These are phyloP conservation scores for Hoplodrina blanda DNA, from an alignment of 2,888 invertebrate genomes.

Conservation along the genomic window DNA sequence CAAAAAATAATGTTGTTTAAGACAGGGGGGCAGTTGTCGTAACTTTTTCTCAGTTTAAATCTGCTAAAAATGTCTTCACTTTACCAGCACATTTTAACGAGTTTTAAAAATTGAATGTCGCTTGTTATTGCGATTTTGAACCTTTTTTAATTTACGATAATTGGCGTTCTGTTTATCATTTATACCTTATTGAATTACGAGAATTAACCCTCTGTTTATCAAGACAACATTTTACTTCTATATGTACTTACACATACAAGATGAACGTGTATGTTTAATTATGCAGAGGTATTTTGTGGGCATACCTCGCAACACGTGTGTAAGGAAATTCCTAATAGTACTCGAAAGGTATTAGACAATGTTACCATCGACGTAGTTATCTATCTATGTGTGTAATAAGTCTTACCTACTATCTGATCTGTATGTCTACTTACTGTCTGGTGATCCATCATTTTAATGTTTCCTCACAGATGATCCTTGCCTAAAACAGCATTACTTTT, in stretches of 20 bases:
- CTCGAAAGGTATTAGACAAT: neutral
- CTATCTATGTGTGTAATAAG: neutral
- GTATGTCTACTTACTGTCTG: neutral
- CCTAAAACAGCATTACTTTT: neutral
- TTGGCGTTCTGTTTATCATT: too few species aligned
- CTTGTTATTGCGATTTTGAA: too few species aligned
- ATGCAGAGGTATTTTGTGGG: slow-evolving; percentile 17
- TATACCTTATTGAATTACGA: too few species aligned
- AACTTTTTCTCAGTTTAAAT: too few species aligned
- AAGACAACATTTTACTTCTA: neutral
- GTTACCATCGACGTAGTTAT: neutral
- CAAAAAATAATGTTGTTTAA: neutral
- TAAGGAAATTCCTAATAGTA: slow-evolving; percentile 4
- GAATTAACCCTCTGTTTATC: too few species aligned
- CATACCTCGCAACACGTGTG: slow-evolving; percentile 12
- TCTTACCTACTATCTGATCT: neutral
- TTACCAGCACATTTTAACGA: too few species aligned
- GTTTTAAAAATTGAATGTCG: too few species aligned
- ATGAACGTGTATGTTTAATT: slow-evolving; percentile 22
- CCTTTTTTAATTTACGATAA: too few species aligned
- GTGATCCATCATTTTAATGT: too few species aligned
- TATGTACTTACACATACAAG: neutral
- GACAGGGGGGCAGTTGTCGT: too few species aligned
- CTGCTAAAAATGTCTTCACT: too few species aligned
- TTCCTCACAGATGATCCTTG: too few species aligned